Percentiles rank a stretch among this genome's conserved stretches.
Conservation (phyloP, 92 coral and sea anemone species). For the Anthopleura xanthogrammica region DNA sequence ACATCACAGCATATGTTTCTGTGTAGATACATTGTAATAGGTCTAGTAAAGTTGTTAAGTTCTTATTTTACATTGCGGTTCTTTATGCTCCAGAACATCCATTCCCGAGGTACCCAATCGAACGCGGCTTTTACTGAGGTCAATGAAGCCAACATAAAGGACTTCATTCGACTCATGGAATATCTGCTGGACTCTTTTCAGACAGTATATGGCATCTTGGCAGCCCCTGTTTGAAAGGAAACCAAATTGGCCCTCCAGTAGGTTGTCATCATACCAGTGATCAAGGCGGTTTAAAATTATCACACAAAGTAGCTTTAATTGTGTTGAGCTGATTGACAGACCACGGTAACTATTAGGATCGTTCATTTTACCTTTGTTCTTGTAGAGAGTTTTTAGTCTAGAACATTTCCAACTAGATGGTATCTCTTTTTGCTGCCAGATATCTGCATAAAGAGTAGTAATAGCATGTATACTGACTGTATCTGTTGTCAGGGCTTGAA, state of each 20-base stretch:
- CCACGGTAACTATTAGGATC: not conserved
- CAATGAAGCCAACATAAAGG: too few relatives aligned
- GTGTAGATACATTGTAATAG: constrained; percentile 3
- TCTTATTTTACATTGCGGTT: constrained; percentile 6
- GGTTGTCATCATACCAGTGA: too few relatives aligned
- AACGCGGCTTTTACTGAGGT: too few relatives aligned
- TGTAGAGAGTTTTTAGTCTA: not conserved
- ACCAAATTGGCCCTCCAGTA: too few relatives aligned
- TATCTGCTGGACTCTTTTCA: too few relatives aligned
- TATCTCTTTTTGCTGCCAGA: not conserved
- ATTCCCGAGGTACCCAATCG: constrained; percentile 4
- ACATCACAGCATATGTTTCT: not conserved
- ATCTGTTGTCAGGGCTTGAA: not conserved
- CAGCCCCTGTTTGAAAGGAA: not conserved
- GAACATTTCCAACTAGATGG: not conserved
- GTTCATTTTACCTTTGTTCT: not conserved
- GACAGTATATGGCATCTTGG: not conserved
- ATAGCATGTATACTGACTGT: not conserved
- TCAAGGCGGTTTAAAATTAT: too few relatives aligned
- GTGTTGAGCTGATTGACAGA: not conserved
- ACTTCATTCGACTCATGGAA: too few relatives aligned
- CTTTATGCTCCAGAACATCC: constrained; percentile 5
- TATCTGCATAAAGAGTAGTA: not conserved
- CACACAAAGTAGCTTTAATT: not conserved
- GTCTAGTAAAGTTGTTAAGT: not conserved